Evolutionary conservation across 2,888 invertebrate species (phyloP).

Genomic region (Xanthostigma xanthostigma): DNA sequence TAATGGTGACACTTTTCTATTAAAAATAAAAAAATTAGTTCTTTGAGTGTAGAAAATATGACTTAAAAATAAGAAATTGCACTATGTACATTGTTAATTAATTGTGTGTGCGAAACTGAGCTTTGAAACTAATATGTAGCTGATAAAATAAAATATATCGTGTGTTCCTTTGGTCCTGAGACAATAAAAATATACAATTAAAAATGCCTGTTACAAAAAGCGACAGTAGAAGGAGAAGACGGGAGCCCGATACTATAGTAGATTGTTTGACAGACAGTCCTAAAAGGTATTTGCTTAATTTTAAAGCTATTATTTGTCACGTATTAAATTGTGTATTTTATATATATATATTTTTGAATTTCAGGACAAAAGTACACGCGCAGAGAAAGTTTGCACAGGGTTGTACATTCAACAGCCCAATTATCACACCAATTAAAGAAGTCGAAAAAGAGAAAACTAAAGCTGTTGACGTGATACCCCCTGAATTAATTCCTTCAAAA

Average conservation of each 20-base stretch:
- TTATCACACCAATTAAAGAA: conserved; percentile 43
- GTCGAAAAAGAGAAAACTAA: conserved; percentile 34
- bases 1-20: no score
- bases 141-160: neutral
- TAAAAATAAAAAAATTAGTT: no score
- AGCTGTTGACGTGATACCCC: conserved; percentile 27
- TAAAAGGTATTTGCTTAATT: conserved; percentile 25
- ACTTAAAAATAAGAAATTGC: no score
- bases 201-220: conserved; percentile 25
- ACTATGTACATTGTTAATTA: no score
- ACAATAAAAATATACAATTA: neutral
- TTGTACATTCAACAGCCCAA: conserved; percentile 41
- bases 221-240: conserved; percentile 28
- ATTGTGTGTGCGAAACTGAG: no score
- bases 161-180: neutral
- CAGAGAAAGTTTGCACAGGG: conserved; percentile 82
- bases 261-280: conserved; percentile 24
- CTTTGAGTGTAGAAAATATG: no score
- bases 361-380: conserved; percentile 65
- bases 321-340: conserved; percentile 4
- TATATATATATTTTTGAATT: conserved; percentile 4
- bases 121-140: neutral
- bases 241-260: conserved; percentile 19
- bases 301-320: neutral
- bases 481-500: conserved; percentile 45